Conservation (phyloP, 2,797 vertebrate genomes). For the Periparus ater region DNA sequence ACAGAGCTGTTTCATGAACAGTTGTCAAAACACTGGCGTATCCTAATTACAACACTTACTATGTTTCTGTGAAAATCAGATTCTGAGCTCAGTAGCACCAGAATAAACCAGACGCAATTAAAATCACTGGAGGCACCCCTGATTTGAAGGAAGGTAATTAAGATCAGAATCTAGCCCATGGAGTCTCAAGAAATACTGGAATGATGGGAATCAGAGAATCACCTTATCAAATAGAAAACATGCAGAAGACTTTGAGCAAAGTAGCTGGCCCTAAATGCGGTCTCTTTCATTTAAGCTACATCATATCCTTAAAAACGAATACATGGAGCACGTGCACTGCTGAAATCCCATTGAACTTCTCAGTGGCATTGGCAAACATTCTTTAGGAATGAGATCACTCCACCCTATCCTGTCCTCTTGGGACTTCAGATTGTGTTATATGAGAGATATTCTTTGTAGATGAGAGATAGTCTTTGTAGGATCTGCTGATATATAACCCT, state of each 20-base stretch:
- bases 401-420: background rate
- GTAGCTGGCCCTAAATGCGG: background rate
- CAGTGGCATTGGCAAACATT: background rate
- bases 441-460: background rate
- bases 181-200: background rate
- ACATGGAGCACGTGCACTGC: background rate
- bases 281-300: background rate
- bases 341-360: background rate
- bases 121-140: background rate
- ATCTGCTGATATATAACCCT: background rate
- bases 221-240: background rate
- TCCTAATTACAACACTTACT: constrained; percentile 36
- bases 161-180: background rate
- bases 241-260: background rate
- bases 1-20: background rate
- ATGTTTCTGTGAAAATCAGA: constrained; percentile 7
- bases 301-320: background rate
- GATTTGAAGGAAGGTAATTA: background rate
- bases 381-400: background rate
- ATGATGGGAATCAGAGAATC: background rate
- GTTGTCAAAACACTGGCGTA: constrained; percentile 46
- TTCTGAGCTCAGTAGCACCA: background rate
- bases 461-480: background rate
- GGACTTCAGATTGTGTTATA: background rate
- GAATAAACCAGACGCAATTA: background rate